A percentile compares a stretch with the other conserved stretches of the same genome.
Conservation (phyloP, 2,888 invertebrate species). For the Eupithecia inturbata region DNA sequence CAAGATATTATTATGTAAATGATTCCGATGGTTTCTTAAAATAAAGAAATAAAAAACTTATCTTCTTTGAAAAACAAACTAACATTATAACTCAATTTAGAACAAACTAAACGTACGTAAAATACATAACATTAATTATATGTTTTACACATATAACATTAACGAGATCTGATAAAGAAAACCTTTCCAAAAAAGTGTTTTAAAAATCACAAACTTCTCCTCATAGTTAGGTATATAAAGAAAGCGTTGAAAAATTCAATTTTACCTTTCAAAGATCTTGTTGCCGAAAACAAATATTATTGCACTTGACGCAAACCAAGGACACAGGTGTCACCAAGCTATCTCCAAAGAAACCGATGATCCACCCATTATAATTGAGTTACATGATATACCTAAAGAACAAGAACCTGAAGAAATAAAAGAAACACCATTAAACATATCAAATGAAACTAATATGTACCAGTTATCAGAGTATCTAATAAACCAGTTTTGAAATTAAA, state of each 20-base stretch:
- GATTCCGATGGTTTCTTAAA: no score
- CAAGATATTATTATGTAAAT: no score
- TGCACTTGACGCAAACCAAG: not conserved
- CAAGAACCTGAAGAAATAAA: not conserved
- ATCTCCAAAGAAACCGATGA: not conserved
- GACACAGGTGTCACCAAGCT: not conserved
- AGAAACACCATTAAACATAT: not conserved
- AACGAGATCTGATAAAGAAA: no score
- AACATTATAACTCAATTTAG: no score
- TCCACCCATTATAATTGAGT: constrained; percentile 5
- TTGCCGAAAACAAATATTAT: not conserved
- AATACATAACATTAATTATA: no score
- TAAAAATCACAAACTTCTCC: no score
- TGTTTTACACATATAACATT: no score
- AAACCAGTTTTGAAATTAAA: not conserved
- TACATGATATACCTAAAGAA: not conserved
- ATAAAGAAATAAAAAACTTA: no score
- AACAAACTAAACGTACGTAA: no score
- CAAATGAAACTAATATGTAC: not conserved
- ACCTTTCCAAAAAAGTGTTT: no score
- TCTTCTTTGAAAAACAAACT: no score
- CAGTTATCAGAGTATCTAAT: not conserved
- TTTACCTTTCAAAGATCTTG: not conserved
- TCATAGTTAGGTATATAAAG: no score
- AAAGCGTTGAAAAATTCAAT: not conserved